These are phyloP conservation scores for Amaurobius ferox DNA, from an alignment of 2,888 invertebrate species.

Conservation along the genomic window DNA sequence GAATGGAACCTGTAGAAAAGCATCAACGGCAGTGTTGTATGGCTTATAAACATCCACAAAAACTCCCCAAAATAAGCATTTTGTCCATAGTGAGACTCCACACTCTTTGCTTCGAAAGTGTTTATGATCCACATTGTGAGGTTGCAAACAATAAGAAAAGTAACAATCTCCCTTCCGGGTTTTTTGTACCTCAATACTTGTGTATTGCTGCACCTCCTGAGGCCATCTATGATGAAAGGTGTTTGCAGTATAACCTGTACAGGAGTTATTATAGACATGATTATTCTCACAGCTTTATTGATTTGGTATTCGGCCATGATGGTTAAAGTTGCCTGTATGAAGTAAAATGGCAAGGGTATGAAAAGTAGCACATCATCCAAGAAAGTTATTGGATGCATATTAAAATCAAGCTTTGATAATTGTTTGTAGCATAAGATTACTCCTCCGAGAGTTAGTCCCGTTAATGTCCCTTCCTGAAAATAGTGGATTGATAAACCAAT, in stretches of 20 bases:
- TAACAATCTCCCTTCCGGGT: conserved; percentile 86
- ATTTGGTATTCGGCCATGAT: conserved; percentile 61
- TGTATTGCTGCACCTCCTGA: conserved; percentile 84
- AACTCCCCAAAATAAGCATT: conserved; percentile 84
- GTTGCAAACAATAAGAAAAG: conserved; percentile 86
- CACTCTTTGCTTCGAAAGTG: conserved; percentile 83
- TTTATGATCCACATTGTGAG: conserved; percentile 87
- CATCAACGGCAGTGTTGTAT: conserved; percentile 85
- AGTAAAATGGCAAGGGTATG: conserved; percentile 85
- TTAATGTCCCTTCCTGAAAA: conserved; percentile 80
- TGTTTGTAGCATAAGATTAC: conserved; percentile 83
- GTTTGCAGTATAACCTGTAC: conserved; percentile 86
- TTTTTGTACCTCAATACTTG: conserved; percentile 82
- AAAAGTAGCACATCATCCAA: conserved; percentile 85
- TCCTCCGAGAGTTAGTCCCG: conserved; percentile 81
- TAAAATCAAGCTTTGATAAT: conserved; percentile 83
- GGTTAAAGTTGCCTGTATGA: conserved; percentile 83
- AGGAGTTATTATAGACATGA: conserved; percentile 75
- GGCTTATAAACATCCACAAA: conserved; percentile 85
- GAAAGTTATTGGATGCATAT: conserved; percentile 80
- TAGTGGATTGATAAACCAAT: conserved; percentile 74
- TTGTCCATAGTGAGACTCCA: conserved; percentile 80
- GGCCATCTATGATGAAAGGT: conserved; percentile 84
- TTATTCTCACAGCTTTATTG: conserved; percentile 29
- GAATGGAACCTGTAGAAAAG: conserved; percentile 89